Conservation (phyloP, 2,797 vertebrate species). For the Mus minutoides region DNA sequence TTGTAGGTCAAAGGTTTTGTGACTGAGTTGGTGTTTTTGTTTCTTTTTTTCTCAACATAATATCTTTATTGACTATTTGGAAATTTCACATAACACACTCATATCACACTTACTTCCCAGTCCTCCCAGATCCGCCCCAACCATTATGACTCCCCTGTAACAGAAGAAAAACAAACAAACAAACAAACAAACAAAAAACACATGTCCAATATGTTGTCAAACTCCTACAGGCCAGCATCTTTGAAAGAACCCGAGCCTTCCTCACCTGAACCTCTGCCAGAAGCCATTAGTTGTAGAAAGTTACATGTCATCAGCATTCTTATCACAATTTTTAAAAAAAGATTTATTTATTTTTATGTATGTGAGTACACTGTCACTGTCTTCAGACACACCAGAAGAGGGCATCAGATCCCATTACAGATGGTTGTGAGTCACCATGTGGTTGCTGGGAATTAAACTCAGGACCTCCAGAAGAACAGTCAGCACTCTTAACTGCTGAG, state of each 20-base stretch:
- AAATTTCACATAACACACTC: not conserved
- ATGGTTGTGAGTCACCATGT: no score
- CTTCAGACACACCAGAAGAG: no score
- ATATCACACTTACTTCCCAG: not conserved
- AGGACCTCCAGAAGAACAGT: no score
- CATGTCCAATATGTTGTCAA: not conserved
- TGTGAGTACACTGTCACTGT: no score
- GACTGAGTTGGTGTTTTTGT: not conserved
- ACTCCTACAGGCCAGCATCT: not conserved
- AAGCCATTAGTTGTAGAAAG: not conserved
- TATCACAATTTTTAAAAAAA: not conserved
- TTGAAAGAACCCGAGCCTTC: not conserved
- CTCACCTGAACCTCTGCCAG: not conserved
- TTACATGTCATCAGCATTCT: not conserved
- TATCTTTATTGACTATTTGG: not conserved
- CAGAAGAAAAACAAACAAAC: not conserved
- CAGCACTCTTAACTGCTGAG: no score
- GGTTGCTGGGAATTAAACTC: no score
- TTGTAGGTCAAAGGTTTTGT: not conserved
- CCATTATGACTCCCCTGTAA: not conserved
- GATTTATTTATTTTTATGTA: no score
- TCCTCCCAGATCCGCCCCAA: not conserved
- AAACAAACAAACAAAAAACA: not conserved
- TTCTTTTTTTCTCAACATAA: not conserved
- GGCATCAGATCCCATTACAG: no score